These are phyloP conservation scores for Trichosurus vulpecula DNA, from an alignment of 2,797 vertebrate genomes.

Conservation along the genomic window DNA sequence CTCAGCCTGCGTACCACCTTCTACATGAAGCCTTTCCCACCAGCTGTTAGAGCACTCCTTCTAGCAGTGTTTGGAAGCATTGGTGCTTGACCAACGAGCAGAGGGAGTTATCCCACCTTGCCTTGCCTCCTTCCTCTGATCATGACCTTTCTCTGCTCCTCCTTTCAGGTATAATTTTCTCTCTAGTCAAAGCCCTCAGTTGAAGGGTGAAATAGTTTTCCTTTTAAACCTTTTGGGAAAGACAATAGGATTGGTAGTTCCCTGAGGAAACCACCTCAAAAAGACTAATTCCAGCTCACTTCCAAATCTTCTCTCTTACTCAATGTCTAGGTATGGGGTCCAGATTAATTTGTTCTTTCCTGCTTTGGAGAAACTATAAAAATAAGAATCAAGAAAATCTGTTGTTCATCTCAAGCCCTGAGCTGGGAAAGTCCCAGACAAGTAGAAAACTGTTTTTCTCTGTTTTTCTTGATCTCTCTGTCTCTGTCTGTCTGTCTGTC, in stretches of 20 bases:
- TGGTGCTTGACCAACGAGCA: neutral
- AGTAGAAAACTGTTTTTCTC: neutral
- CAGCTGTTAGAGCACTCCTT: neutral
- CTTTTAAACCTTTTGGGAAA: neutral
- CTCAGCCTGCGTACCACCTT: neutral
- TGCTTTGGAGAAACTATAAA: neutral
- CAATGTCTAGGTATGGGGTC: neutral
- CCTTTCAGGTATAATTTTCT: neutral
- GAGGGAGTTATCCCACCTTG: neutral
- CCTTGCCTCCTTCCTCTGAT: neutral
- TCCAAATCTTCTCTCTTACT: neutral
- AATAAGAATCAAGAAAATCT: neutral
- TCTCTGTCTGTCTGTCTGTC: too few species aligned
- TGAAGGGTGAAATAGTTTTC: neutral
- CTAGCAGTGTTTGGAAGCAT: neutral
- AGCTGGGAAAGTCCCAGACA: neutral
- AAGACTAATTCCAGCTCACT: neutral
- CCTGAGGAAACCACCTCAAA: neutral
- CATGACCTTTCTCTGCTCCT: neutral
- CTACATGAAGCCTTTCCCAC: neutral
- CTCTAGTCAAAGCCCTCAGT: neutral
- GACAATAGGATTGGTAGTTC: neutral
- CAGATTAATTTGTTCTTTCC: neutral
- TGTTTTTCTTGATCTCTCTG: too few species aligned
- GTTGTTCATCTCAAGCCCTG: neutral